Percentiles rank a stretch among this genome's conserved stretches.
Conservation (phyloP, 2,113 vertebrate genomes). For the Arenaria interpres region DNA sequence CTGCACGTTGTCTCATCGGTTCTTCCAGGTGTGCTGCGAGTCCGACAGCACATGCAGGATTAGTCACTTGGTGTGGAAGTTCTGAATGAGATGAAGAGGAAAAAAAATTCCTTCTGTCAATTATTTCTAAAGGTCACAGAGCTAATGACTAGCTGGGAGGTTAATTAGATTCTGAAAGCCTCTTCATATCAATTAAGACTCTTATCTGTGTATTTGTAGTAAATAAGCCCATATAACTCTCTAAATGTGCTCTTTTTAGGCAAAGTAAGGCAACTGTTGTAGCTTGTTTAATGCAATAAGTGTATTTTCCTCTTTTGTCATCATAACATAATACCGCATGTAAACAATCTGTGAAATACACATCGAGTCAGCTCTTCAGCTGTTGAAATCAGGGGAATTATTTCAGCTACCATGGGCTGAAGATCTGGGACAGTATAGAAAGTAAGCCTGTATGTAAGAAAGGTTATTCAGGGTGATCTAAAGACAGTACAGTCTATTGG, state of each 20-base stretch:
- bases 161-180: slow-evolving; percentile 97
- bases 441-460: slow-evolving; percentile 32
- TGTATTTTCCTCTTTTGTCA: slow-evolving; percentile 12
- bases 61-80: slow-evolving; percentile 72
- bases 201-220: slow-evolving; percentile 72
- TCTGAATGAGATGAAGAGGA: slow-evolving; percentile 75
- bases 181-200: slow-evolving; percentile 82
- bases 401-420: background rate
- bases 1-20: slow-evolving; percentile 70
- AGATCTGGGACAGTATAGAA: slow-evolving; percentile 50
- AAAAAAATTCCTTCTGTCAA: slow-evolving; percentile 83
- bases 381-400: slow-evolving; percentile 12
- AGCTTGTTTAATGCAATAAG: background rate
- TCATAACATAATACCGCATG: slow-evolving; percentile 7
- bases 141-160: slow-evolving; percentile 95
- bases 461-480: slow-evolving; percentile 57
- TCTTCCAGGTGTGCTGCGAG: slow-evolving; percentile 69
- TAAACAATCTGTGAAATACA: background rate
- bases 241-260: slow-evolving; percentile 48
- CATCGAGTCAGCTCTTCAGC: background rate
- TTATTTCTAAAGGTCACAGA: slow-evolving; percentile 98
- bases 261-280: slow-evolving; percentile 41
- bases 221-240: slow-evolving; percentile 72
- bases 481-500: slow-evolving; percentile 46
- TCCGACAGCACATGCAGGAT: slow-evolving; percentile 41